Percentiles rank a stretch among this genome's conserved stretches.
Evolutionary conservation across 2,797 vertebrate genomes (phyloP).

Genomic region (Limosa lapponica): DNA sequence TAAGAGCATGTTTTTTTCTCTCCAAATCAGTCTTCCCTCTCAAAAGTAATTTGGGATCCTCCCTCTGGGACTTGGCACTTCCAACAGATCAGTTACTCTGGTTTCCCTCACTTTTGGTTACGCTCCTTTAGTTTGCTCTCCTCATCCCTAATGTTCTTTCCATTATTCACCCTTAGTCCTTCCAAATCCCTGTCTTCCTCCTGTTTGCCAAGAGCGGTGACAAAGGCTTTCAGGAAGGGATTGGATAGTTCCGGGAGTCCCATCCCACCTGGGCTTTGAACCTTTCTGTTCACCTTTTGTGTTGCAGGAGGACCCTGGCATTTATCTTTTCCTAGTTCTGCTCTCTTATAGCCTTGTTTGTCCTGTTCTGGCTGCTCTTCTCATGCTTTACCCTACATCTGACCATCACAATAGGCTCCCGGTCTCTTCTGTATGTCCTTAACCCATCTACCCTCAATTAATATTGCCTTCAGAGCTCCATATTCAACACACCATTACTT

Average conservation of each 20-base stretch:
- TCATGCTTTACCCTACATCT: neutral
- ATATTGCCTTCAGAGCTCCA: neutral
- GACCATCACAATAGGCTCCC: neutral
- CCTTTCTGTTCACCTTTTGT: neutral
- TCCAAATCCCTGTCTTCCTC: neutral
- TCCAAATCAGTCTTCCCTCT: neutral
- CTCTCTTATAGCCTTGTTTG: neutral
- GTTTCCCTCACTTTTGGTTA: neutral
- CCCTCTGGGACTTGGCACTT: neutral
- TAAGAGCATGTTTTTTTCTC: neutral
- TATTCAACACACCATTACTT: neutral
- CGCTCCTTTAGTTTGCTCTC: neutral
- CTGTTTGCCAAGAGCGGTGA: neutral
- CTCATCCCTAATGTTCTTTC: neutral
- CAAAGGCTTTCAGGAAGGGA: neutral
- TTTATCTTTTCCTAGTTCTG: neutral
- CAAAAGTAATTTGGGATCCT: neutral
- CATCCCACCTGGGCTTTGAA: neutral
- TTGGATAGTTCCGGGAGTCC: neutral
- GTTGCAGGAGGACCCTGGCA: neutral
- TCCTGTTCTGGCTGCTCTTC: neutral
- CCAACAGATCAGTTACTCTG: neutral
- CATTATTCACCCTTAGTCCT: neutral
- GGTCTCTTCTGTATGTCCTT: neutral
- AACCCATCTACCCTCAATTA: constrained; percentile 24